Evolutionary conservation across 2,888 invertebrate species (phyloP).

Genomic region (Cetonia aurata): DNA sequence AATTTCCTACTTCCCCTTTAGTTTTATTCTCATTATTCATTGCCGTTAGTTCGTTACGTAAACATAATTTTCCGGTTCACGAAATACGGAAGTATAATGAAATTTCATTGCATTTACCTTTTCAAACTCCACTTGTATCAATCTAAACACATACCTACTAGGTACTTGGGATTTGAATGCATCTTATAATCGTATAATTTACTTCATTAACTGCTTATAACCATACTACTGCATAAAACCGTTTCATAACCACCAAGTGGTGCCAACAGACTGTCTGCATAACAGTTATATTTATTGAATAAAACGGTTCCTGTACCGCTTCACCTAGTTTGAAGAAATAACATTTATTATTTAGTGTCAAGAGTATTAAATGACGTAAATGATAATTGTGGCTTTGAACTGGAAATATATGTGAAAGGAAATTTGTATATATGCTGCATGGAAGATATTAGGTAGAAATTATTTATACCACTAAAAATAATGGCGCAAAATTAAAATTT

Average conservation of each 20-base stretch:
- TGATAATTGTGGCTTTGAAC: too few relatives aligned
- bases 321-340: not conserved
- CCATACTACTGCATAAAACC: not conserved
- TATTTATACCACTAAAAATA: too few relatives aligned
- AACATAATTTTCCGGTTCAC: slow-evolving; percentile 9
- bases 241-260: not conserved
- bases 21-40: not conserved
- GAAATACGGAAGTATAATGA: not conserved
- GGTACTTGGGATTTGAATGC: too few relatives aligned
- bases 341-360: not conserved
- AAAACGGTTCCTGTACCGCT: slow-evolving; percentile 10
- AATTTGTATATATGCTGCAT: too few relatives aligned
- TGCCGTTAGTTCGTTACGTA: slow-evolving; percentile 13
- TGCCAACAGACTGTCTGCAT: not conserved
- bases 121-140: not conserved
- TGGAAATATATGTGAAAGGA: too few relatives aligned
- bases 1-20: slow-evolving; percentile 14
- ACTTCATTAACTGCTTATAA: too few relatives aligned
- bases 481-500: too few relatives aligned
- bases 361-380: too few relatives aligned
- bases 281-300: slow-evolving; percentile 7
- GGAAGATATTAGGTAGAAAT: too few relatives aligned
- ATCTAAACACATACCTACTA: not conserved
- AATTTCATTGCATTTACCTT: not conserved
- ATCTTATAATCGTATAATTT: too few relatives aligned